phyloP scores from a whole-genome alignment of 2,113 vertebrate genomes.

The Phalacrocorax pelagicus region DNA sequence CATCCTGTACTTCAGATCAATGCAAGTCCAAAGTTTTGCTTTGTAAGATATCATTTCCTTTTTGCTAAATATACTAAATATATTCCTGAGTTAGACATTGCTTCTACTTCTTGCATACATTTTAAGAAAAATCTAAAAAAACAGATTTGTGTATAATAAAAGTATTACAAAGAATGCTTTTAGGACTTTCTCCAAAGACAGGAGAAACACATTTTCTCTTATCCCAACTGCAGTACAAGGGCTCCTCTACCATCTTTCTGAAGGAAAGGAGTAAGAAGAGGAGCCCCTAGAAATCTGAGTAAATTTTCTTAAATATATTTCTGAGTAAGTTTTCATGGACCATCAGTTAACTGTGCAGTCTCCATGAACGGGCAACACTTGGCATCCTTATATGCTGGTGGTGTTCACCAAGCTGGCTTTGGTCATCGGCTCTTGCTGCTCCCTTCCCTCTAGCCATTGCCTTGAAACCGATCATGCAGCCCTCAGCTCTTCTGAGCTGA shows the following conservation, averaged over 20 bases:
- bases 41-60: not conserved
- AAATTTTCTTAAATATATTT: not conserved
- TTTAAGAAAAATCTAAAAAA: not conserved
- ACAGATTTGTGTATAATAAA: not conserved
- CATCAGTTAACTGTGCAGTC: not conserved
- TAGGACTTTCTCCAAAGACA: not conserved
- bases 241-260: not conserved
- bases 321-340: not conserved
- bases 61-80: not conserved
- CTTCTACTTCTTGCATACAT: not conserved
- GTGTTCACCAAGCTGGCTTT: not conserved
- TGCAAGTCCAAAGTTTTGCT: not conserved
- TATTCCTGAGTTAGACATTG: not conserved
- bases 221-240: not conserved
- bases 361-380: not conserved
- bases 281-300: not conserved
- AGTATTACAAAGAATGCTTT: not conserved
- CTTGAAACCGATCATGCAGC: not conserved
- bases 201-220: not conserved
- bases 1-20: not conserved
- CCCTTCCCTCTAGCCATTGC: not conserved
- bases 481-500: not conserved
- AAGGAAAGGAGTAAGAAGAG: not conserved
- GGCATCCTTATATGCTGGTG: not conserved
- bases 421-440: not conserved